A percentile compares a stretch with the other conserved stretches of the same genome.
These are phyloP conservation scores for Sarotherodon lohbergeri DNA, from an alignment of 2,113 vertebrate species.

Conservation along the genomic window DNA sequence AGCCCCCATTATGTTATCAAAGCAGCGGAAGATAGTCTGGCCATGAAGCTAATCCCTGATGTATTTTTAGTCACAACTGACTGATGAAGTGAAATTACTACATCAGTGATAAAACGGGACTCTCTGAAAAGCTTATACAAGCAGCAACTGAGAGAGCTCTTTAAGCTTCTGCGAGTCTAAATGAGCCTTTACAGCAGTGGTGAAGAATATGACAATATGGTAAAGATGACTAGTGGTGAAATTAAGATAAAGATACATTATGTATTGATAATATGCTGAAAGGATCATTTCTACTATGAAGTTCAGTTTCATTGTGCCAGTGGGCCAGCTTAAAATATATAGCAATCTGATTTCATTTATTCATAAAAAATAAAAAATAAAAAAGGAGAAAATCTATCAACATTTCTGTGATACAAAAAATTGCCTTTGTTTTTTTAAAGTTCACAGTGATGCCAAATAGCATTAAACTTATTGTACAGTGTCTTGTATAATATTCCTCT, in stretches of 20 bases:
- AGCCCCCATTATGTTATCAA: conserved; percentile 72
- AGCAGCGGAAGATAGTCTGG: conserved; percentile 65
- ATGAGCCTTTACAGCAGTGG: conserved; percentile 47
- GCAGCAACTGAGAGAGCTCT: conserved; percentile 53
- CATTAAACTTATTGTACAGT: not conserved
- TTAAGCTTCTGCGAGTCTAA: conserved; percentile 45
- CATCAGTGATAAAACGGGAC: conserved; percentile 68
- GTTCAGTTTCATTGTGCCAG: not conserved
- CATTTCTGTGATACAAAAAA: not conserved
- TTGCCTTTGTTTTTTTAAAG: not conserved
- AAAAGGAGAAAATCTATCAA: not conserved
- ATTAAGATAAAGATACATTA: conserved; percentile 46
- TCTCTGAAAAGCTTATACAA: conserved; percentile 66
- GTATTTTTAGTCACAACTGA: conserved; percentile 77
- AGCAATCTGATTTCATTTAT: conserved; percentile 5
- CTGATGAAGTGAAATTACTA: conserved; percentile 76
- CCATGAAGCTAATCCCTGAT: conserved; percentile 70
- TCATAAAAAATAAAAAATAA: not conserved
- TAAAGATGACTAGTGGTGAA: conserved; percentile 23
- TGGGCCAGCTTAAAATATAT: not conserved
- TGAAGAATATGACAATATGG: conserved; percentile 37
- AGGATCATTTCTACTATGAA: conserved; percentile 24
- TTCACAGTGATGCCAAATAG: not conserved
- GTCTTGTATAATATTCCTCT: not conserved
- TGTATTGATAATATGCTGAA: conserved; percentile 39